A percentile compares a stretch with the other conserved stretches of the same genome.
Conservation (phyloP, 2,888 invertebrate genomes). For the Euplagia quadripunctaria region DNA sequence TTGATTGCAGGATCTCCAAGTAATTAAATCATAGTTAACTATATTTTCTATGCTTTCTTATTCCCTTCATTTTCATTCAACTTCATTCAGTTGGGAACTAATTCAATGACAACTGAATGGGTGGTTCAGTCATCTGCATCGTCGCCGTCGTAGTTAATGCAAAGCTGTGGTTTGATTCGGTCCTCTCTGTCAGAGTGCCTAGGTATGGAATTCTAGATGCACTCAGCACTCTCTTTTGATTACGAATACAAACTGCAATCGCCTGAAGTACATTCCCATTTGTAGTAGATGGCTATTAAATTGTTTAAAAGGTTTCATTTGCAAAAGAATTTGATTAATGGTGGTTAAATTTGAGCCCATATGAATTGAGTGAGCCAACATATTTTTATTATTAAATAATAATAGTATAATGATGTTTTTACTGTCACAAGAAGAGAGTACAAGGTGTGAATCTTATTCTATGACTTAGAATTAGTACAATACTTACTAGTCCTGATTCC, state of each 20-base stretch:
- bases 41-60: background rate
- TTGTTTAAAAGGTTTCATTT: background rate
- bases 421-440: too few relatives aligned
- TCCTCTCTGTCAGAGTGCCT: background rate
- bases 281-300: conserved; percentile 15
- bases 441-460: too few relatives aligned
- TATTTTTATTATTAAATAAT: too few relatives aligned
- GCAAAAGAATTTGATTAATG: background rate
- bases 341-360: background rate
- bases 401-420: too few relatives aligned
- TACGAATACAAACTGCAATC: conserved; percentile 43
- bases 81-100: background rate
- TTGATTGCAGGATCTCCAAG: background rate
- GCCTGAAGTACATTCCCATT: conserved; percentile 46
- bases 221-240: conserved; percentile 61
- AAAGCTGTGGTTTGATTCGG: conserved; percentile 31
- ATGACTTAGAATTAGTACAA: too few relatives aligned
- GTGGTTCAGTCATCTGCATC: conserved; percentile 39
- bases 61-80: background rate
- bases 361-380: too few relatives aligned
- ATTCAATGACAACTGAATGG: background rate
- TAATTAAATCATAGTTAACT: too few relatives aligned
- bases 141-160: conserved; percentile 47
- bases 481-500: too few relatives aligned
- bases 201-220: conserved; percentile 39